These are phyloP conservation scores for Drosophila bocki DNA, from an alignment of 1,140 invertebrate genomes.

Conservation along the genomic window DNA sequence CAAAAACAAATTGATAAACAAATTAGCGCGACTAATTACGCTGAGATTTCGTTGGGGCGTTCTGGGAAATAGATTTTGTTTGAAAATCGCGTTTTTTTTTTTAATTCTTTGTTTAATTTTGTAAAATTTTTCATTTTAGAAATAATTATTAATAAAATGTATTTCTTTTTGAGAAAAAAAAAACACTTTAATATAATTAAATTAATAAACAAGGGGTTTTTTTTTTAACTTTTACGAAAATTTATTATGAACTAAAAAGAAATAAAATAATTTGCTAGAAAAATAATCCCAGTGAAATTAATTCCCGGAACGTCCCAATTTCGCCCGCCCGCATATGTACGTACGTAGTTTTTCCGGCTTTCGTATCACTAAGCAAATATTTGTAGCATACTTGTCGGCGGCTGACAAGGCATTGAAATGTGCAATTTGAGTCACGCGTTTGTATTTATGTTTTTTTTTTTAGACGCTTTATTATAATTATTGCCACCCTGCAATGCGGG, in stretches of 20 bases:
- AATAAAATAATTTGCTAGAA: neutral
- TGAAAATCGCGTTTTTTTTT: neutral
- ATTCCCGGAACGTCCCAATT: constrained; percentile 14
- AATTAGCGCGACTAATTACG: constrained; percentile 60
- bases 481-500: constrained; percentile 33
- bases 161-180: too few species aligned
- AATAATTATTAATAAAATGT: neutral
- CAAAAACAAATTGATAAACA: constrained; percentile 54
- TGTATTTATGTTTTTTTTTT: constrained; percentile 11
- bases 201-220: too few species aligned
- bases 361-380: constrained; percentile 67
- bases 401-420: constrained; percentile 20
- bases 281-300: neutral
- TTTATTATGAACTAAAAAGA: neutral
- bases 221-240: neutral
- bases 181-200: neutral
- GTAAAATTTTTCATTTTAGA: neutral
- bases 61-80: constrained; percentile 19
- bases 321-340: constrained; percentile 17
- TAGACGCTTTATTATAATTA: constrained; percentile 46
- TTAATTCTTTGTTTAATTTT: neutral
- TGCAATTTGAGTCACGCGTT: constrained; percentile 27
- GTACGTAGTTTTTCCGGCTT: neutral
- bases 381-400: constrained; percentile 54
- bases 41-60: constrained; percentile 32